Evolutionary conservation across 2,113 vertebrate genomes (phyloP), one percentile per base, ranked within the genome.

Genomic region (Panthera tigris): DNA sequence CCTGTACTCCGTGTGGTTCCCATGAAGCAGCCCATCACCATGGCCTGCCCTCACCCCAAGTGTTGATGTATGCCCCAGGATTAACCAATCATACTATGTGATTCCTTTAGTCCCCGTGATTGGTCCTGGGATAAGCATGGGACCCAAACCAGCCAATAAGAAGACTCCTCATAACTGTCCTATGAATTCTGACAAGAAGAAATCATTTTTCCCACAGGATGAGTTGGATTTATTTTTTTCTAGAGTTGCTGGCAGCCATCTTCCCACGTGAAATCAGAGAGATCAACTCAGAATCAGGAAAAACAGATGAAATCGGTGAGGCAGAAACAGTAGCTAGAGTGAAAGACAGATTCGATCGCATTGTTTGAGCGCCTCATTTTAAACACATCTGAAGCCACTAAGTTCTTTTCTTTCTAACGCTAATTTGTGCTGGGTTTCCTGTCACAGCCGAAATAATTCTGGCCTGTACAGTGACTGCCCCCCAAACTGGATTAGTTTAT

Each of bases 111-210:
- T 55, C 18, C 16, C 41, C 89, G 4, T 19, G 25, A n/a, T 29
- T 63, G 12, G 12, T 21, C 55, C 33, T 52, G 23, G 5, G 25
- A 61, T 12, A 63, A 45, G 36, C 69, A 57, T 2, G 21, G 55
- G 16, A 93, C 19, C 11, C 76, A 65, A 29, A 33, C 15, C 78
- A 92, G 61, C 29, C 91, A 84, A 92, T 63, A 71, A 91, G 76
- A 96, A 83, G 8, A 11, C 33, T 55, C 65, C 41, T 66, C 31
- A 68, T 39, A 69, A 27, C 10, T 68, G 21, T 18, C 33, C 36
- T 91, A 0, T 36, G 76, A 69, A 81, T 83, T 95, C 45, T 78
- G 41, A 18, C 65, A 73, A 73, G 39, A 61, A 90, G 50, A 87
- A 78, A 41, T n/a, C 3, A 27, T 27, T 48, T 29, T 94, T 68